phyloP scores from a whole-genome alignment of 2,888 invertebrate species.

The Clunio marinus region DNA sequence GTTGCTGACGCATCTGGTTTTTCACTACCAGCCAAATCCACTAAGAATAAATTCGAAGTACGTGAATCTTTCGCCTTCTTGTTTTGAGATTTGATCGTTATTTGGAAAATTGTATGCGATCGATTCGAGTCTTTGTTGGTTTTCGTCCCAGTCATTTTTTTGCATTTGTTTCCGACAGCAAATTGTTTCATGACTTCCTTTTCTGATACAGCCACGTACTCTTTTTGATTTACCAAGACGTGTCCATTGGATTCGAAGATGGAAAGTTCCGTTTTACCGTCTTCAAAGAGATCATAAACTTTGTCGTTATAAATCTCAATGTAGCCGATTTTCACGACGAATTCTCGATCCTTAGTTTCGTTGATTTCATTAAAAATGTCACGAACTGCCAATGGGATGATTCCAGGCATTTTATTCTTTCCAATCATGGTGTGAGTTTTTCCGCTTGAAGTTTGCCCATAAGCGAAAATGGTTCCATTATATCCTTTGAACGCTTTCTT shows the following conservation, averaged over 20 bases:
- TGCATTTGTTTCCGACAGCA: slow-evolving; percentile 61
- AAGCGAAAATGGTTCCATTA: slow-evolving; percentile 86
- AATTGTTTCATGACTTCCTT: slow-evolving; percentile 60
- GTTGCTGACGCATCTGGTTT: slow-evolving; percentile 74
- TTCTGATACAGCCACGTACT: slow-evolving; percentile 60
- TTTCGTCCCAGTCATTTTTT: slow-evolving; percentile 73
- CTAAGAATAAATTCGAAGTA: slow-evolving; percentile 77
- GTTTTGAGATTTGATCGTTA: slow-evolving; percentile 70
- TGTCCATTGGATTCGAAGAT: slow-evolving; percentile 59
- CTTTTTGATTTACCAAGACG: slow-evolving; percentile 53
- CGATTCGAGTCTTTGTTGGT: slow-evolving; percentile 87
- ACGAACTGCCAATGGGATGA: slow-evolving; percentile 67
- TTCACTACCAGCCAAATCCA: slow-evolving; percentile 87
- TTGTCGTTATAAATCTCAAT: slow-evolving; percentile 88
- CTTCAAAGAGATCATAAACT: slow-evolving; percentile 68
- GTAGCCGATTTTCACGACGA: slow-evolving; percentile 75
- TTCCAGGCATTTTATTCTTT: slow-evolving; percentile 61
- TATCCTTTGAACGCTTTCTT: slow-evolving; percentile 67
- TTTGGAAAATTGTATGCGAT: slow-evolving; percentile 83
- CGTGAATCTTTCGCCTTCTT: slow-evolving; percentile 57
- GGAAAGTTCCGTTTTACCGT: slow-evolving; percentile 58
- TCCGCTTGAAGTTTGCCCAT: slow-evolving; percentile 88
- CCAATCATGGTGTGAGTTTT: slow-evolving; percentile 78
- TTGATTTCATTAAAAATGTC: slow-evolving; percentile 66
- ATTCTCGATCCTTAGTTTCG: slow-evolving; percentile 62